phyloP scores from a whole-genome alignment of 2,113 vertebrate species.

The Bujurquina vittata region DNA sequence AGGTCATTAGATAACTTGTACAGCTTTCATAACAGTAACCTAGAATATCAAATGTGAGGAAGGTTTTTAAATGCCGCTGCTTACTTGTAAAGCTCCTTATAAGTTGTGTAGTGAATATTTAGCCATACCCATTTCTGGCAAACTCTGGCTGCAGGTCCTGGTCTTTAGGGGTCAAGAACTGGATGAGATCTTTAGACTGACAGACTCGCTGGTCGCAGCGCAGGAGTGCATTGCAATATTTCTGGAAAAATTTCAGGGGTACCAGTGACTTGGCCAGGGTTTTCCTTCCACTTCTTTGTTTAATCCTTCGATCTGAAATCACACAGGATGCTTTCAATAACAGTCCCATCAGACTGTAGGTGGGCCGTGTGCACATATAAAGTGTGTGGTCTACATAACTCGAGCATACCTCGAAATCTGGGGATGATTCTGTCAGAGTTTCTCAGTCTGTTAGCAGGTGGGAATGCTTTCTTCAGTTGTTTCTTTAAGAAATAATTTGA shows the following conservation, averaged over 20 bases:
- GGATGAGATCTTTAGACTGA: constrained; percentile 68
- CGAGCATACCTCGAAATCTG: constrained; percentile 68
- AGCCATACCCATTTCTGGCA: constrained; percentile 83
- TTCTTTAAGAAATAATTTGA: constrained; percentile 75
- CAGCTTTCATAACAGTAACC: no score
- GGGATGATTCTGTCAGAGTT: constrained; percentile 77
- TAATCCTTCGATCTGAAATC: constrained; percentile 46
- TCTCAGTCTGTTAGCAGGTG: constrained; percentile 72
- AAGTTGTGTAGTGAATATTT: no score
- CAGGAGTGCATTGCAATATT: constrained; percentile 83
- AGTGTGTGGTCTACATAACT: neutral
- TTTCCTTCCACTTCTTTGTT: constrained; percentile 8
- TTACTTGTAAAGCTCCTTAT: no score
- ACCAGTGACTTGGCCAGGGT: constrained; percentile 53
- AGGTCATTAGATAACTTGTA: no score
- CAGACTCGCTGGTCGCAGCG: constrained; percentile 65
- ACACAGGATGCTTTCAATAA: neutral
- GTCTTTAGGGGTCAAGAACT: constrained; percentile 85
- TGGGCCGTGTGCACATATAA: accelerated
- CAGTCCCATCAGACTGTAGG: no score
- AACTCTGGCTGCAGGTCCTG: constrained; percentile 85
- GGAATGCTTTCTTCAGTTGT: constrained; percentile 86
- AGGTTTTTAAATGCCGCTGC: no score
- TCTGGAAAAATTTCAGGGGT: constrained; percentile 81
- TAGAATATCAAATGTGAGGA: no score